Base-by-base conservation (phyloP, 2,888 invertebrate species). In the Phengaris alcon region DNA sequence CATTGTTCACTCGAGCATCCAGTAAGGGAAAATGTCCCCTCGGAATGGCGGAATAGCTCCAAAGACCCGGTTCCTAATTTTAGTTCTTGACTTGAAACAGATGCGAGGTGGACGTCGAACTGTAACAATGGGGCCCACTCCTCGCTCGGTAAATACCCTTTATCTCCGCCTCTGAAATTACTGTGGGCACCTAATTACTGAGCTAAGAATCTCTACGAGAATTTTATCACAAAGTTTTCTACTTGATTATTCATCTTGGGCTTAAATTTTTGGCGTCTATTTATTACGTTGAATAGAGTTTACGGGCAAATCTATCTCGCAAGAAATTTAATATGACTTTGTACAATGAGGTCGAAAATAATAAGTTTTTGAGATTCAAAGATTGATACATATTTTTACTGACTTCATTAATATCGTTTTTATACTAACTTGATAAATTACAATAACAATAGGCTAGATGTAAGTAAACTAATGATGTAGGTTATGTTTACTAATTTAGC, bases 121-220 rank as follows among this genome's bases (percentile, higher is more conserved):
- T 77, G 81, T 81, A 81, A 87, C 86, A 87, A 87, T 85, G 81
- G 81, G 77, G 9, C 13, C 79, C 79, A 81, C 82, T 84, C 82
- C 13, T 79, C 79, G 81, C 82, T 84, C 82, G 76, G 85, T 84
- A 86, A 88, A 86, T 85, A 86, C 84, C 85, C 83, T 84, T 85
- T 86, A 83, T 84, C 81, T 52, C 22, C 80, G 48, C 74, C 48
- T 8, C 75, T 75, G 51, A 48, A 75, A 75, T 48, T 70, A 70
- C 57, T 70, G 70, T 51, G 55, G 70, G 57, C 48, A 72, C 75
- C 70, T 70, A 75, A 70, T 75, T 75, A 75, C 75, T 72, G 72
- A 52, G 12, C 72, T 72, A 54, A 72, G 72, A 72, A 72, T 35
- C 72, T 52, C 52, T 13, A 22, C 7, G 54, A 15, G 70, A 48